phyloP scores from a whole-genome alignment of 2,113 vertebrate genomes.

The Pomatorhinus ruficollis region DNA sequence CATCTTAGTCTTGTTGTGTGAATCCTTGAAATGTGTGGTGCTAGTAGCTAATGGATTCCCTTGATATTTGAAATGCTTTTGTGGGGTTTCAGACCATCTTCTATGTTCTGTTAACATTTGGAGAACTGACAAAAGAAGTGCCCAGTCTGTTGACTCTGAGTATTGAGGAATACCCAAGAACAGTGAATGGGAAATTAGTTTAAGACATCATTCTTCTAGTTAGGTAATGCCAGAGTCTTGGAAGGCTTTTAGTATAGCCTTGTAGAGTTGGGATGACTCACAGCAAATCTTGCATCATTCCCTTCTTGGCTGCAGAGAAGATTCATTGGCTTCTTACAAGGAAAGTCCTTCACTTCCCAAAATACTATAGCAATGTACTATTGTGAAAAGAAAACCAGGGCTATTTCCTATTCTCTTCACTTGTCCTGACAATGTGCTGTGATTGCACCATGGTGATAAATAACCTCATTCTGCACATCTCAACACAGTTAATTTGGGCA shows the following conservation, averaged over 20 bases:
- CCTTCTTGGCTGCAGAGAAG: background rate
- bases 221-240: background rate
- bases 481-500: background rate
- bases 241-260: background rate
- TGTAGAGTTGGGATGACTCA: background rate
- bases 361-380: background rate
- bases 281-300: background rate
- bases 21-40: background rate
- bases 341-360: background rate
- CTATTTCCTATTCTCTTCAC: background rate
- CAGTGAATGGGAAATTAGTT: background rate
- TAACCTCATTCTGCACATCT: background rate
- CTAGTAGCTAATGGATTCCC: background rate
- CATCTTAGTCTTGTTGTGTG: background rate
- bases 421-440: background rate
- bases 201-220: background rate
- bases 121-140: background rate
- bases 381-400: background rate
- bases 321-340: background rate
- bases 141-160: background rate
- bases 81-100: background rate
- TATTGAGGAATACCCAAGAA: background rate
- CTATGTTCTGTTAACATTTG: background rate
- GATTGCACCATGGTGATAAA: background rate
- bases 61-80: background rate